Evolutionary conservation across 2,888 invertebrate species (phyloP), one percentile per base, ranked within the genome.

Genomic region (Bombyx huttoni): DNA sequence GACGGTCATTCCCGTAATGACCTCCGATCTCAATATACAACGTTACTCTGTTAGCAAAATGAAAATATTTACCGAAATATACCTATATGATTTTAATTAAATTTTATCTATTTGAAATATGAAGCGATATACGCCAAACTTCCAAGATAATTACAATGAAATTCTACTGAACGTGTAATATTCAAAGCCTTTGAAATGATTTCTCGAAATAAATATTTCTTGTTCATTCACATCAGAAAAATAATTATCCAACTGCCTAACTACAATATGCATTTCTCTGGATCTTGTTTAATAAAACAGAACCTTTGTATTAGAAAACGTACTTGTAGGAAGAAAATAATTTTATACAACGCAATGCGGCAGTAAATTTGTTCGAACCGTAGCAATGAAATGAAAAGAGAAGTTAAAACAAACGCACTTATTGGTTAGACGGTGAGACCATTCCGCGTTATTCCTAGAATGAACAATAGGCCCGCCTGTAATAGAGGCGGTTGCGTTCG

Each of bases 391-490:
- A 67, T 65, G 66, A 67, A 67, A 66, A 64, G 67, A 71, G 73
- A 70, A 75, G 70, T 77, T 72, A 67, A 75, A 81, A 79, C 77
- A 75, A 77, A 74, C 77, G 72, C 70, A 70, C 67, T 64, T 70
- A 71, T 69, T 70, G 71, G 69, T 64, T 58, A 65, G 64, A 63
- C 62, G 63, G 64, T 64, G 65, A 62, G 67, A 67, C 73, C 73
- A 78, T 78, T 75, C 74, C 64, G 71, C 72, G 75, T 77, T 81
- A 84, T 81, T 77, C 70, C 73, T 78, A 78, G 78, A 70, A 56
- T 58, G 76, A 88, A 87, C 86, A 87, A 88, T 87, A 76, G 85
- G 66, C 65, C 63, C 69, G 75, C 63, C 65, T 62, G 74, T 72
- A 74, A 70, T 72, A 71, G 64, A 66, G 73, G 72, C 70, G 72